Conservation (phyloP, 1,140 invertebrate genomes). For the Diuraphis noxia region DNA sequence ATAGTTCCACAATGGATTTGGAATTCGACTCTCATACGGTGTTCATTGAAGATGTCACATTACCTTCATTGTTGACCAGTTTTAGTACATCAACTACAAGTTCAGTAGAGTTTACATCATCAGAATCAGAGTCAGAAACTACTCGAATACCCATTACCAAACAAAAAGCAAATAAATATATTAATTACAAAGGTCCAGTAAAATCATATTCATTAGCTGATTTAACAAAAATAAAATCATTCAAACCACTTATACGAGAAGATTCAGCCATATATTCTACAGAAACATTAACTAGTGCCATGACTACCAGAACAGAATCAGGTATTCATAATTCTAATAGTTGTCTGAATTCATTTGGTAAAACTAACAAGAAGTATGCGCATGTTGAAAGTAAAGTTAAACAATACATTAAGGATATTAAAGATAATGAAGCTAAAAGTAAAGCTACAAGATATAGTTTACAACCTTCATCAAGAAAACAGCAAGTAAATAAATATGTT, state of each 20-base stretch:
- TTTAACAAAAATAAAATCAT: conserved; percentile 47
- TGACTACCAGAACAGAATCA: conserved; percentile 42
- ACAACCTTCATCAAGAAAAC: conserved; percentile 36
- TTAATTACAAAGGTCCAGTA: conserved; percentile 26
- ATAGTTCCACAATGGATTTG: conserved; percentile 34
- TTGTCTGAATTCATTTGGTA: not conserved
- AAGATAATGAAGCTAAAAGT: conserved; percentile 53
- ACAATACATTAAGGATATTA: conserved; percentile 54
- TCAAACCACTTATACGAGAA: conserved; percentile 46
- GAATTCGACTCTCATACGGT: conserved; percentile 20
- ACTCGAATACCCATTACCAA: conserved; percentile 2
- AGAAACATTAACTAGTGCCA: conserved; percentile 49
- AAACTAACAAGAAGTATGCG: conserved; percentile 54
- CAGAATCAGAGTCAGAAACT: conserved; percentile 47
- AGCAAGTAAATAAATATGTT: conserved; percentile 28
- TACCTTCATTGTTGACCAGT: conserved; percentile 48
- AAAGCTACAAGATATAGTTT: conserved; percentile 46
- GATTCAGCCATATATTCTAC: conserved; percentile 52
- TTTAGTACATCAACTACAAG: conserved; percentile 44
- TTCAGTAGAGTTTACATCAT: conserved; percentile 48
- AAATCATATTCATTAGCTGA: conserved; percentile 49
- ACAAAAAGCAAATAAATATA: conserved; percentile 27
- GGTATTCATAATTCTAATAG: conserved; percentile 39
- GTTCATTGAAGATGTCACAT: conserved; percentile 46
- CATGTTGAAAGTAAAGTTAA: conserved; percentile 54